Base-by-base conservation (phyloP, 2,888 invertebrate species). In the Oconnorella tubifera region DNA sequence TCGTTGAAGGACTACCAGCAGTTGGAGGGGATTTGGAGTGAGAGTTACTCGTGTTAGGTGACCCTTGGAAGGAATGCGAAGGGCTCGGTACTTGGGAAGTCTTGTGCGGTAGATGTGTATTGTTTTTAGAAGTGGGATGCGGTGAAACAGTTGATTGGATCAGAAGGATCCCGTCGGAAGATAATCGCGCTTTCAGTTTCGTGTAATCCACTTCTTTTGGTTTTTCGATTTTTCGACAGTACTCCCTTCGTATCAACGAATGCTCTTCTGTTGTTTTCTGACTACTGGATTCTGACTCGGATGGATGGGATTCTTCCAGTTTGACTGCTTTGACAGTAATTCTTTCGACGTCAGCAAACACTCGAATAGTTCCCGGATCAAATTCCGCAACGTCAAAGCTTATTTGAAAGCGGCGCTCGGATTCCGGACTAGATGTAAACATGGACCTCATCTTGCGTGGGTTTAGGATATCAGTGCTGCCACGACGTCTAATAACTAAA, bases 401-500 rank as follows among this genome's bases (percentile, higher is more conserved):
- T 33, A 73, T 55, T 59, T 70, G 68, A 59, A 67, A 72, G 27
- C 65, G 33, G 1, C 70, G 62, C 1, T 67, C 67, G 10, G 59
- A 29, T 32, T 70, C 70, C n/a, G 71, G 71, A 28, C 65, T 66
- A 25, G 70, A 70, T 56, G 69, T 27, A 59, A 68, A 63, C 48
- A 71, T 23, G 3, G 70, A 71, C 55, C 53, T 65, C 72, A 71
- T 72, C 51, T 65, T 71, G 33, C 57, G 57, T 4, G 14, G 27
- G 33, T 72, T 68, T 23, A 71, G 33, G 1, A 71, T 59, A 33
- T 72, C 70, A 2, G 65, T 66, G 62, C 70, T 72, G 1, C 70
- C 70, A 4, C 65, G 51, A 2, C 70, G 66, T 56, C 62, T 65
- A 28, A 51, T 14, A 6, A 71, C 65, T 33, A 65, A 40, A 10